Conservation (phyloP, 2,888 invertebrate species). For the Himalopsyche kuldschensis region DNA sequence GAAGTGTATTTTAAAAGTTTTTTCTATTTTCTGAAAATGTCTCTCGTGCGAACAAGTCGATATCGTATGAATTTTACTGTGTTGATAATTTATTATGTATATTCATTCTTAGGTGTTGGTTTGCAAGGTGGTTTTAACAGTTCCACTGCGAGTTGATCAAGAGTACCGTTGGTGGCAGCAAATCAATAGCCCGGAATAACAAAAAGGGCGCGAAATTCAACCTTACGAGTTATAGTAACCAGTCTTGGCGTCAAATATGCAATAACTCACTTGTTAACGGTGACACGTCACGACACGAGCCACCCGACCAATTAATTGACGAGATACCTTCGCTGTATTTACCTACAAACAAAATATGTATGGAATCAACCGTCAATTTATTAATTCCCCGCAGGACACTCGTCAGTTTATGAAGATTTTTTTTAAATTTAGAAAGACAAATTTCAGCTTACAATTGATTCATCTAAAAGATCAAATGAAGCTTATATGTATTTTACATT, state of each 20-base stretch:
- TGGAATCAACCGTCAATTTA: too few relatives aligned
- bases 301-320: slow-evolving; percentile 25
- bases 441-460: too few relatives aligned
- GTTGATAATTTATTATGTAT: too few relatives aligned
- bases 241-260: slow-evolving; percentile 36
- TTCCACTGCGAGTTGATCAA: neutral
- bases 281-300: slow-evolving; percentile 35
- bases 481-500: too few relatives aligned
- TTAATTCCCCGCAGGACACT: too few relatives aligned
- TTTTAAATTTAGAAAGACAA: too few relatives aligned
- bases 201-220: neutral
- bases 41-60: too few relatives aligned
- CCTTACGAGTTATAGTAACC: neutral
- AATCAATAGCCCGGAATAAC: neutral
- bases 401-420: too few relatives aligned
- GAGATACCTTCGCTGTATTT: neutral
- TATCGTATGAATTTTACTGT: too few relatives aligned
- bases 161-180: neutral
- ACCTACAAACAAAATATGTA: neutral
- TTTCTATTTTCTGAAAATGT: too few relatives aligned
- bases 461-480: too few relatives aligned
- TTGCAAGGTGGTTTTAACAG: neutral
- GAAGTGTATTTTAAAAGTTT: too few relatives aligned
- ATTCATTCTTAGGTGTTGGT: neutral
- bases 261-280: slow-evolving; percentile 35